Evolutionary conservation across 2,888 invertebrate species (phyloP).

Genomic region (Eledona agricola): DNA sequence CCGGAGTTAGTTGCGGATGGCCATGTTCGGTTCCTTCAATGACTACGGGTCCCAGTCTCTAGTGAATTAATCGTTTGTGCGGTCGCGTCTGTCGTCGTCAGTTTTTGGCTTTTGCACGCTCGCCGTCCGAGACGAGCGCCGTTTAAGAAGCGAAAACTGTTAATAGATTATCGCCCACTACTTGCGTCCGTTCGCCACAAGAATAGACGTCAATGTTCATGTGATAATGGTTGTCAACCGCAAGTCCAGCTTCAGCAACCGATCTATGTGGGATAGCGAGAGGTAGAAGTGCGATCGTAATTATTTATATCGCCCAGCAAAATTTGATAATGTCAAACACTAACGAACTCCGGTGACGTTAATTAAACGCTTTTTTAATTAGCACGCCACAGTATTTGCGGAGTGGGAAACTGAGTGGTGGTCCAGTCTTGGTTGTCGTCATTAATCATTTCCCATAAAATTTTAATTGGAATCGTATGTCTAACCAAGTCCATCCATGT

Average conservation of each 20-base stretch:
- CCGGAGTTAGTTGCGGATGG: conserved; percentile 41
- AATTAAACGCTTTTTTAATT: no score
- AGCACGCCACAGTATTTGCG: no score
- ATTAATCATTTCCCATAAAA: no score
- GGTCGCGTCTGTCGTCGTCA: conserved; percentile 26
- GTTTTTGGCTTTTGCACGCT: conserved; percentile 34
- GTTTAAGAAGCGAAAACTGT: conserved; percentile 30
- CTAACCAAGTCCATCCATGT: no score
- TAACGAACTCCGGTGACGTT: no score
- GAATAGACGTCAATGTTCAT: conserved; percentile 51
- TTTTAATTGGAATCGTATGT: no score
- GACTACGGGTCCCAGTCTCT: conserved; percentile 44
- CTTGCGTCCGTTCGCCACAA: conserved; percentile 46
- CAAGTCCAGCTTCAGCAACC: conserved; percentile 52
- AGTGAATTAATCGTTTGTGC: conserved; percentile 27
- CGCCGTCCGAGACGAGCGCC: conserved; percentile 43
- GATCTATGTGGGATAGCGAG: conserved; percentile 56
- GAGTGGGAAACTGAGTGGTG: no score
- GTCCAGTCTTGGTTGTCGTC: no score
- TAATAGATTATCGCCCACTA: conserved; percentile 3
- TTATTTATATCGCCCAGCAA: no score
- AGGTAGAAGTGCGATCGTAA: conserved; percentile 52
- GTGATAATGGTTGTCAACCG: conserved; percentile 61
- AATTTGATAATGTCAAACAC: no score
- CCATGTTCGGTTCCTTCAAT: conserved; percentile 57